phyloP scores from a whole-genome alignment of 1,140 invertebrate genomes.

The Pseudomyrmex dendroicus region DNA sequence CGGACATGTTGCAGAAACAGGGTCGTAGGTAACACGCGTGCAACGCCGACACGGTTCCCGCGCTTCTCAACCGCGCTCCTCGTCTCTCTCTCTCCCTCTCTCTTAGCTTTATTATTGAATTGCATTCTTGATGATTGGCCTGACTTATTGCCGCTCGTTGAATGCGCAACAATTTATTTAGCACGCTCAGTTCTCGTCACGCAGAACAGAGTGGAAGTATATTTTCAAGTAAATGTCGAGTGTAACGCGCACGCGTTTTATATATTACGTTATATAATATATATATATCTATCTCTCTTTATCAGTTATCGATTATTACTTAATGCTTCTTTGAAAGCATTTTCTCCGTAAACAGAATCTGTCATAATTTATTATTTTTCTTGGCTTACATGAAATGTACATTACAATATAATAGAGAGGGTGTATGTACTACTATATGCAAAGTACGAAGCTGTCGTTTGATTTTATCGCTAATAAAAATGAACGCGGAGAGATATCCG shows the following conservation, averaged over 20 bases:
- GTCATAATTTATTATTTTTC: background rate
- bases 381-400: conserved; percentile 1
- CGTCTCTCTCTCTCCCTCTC: too few species aligned
- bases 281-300: background rate
- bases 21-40: conserved; percentile 17
- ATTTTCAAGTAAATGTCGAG: background rate
- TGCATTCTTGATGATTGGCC: background rate
- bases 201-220: background rate
- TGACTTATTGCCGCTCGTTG: conserved; percentile 13
- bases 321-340: background rate
- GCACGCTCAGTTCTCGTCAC: background rate
- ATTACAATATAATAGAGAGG: background rate
- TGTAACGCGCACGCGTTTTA: too few species aligned
- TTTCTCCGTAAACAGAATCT: background rate
- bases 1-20: conserved; percentile 32
- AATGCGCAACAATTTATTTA: conserved; percentile 12
- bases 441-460: background rate
- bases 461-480: conserved; percentile 11
- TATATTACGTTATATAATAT: too few species aligned
- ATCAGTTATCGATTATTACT: background rate
- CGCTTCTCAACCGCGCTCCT: background rate
- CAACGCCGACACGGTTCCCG: background rate
- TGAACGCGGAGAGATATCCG: background rate
- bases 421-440: background rate
- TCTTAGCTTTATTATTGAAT: conserved; percentile 40